Base-by-base conservation (phyloP, 2,797 vertebrate genomes). In the Enteromius anoplus region DNA sequence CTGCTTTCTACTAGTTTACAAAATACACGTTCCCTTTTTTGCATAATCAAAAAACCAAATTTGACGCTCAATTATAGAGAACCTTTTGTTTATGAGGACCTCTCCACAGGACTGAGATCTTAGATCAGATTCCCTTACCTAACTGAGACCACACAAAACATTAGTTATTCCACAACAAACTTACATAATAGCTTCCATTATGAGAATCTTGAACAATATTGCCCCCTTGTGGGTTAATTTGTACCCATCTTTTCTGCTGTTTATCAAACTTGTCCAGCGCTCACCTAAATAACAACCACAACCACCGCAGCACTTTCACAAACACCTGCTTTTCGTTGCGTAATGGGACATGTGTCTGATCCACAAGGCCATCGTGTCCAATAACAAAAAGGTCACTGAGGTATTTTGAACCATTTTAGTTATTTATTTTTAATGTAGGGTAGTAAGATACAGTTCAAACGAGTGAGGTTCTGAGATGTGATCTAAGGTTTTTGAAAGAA, bases 141-240 rank as follows among this genome's bases (percentile, higher is more conserved):
- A 82, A 72, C 65, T 53, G n/a, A 64, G 58, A 75, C 17, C 75
- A 49, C 75, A 37, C 51, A 65, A 32, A 58, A 75, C 23, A 40
- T 21, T 60, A 58, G 78, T 86, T 40, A 60, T 81, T 86, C 58
- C 84, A 85, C 76, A 88, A 85, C 85, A 85, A 85, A 86, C 83
- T 88, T 87, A 23, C 7, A n/a, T 90, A 88, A 89, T 49, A 2
- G 2, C 9, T 37, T 42, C 26, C 23, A 9, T 76, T 83, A 42
- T 29, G 12, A 83, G 69, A 75, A 23, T 21, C 40, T 82, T 58
- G 47, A 15, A 29, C 62, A 84, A 64, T 55, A 83, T 45, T 88
- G 85, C 89, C 84, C 77, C 83, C 89, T 89, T 81, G 83, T 88
- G 88, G 78, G n/a, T 6, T 47, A 47, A n/a, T 78, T 42, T 58